Evolutionary conservation across 37 sponge, comb jelly and placozoan species (phyloP).

Genomic region (Eunapius fragilis): DNA sequence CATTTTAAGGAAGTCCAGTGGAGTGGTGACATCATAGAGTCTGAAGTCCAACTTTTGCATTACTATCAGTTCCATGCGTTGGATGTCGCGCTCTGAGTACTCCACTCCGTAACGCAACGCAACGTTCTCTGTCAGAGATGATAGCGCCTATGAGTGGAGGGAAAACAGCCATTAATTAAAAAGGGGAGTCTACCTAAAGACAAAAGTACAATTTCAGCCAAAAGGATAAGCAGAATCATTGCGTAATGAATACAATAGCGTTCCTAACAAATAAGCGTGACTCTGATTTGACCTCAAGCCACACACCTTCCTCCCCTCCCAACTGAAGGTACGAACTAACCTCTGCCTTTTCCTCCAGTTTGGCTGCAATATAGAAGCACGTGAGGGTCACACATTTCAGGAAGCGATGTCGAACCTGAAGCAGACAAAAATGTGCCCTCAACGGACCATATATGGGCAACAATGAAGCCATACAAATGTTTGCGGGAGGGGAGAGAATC

Average conservation of each 20-base stretch:
- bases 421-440: neutral
- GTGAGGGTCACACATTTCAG: constrained; percentile 64
- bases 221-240: too few species aligned
- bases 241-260: too few species aligned
- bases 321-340: constrained; percentile 4
- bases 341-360: constrained; percentile 54
- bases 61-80: constrained; percentile 67
- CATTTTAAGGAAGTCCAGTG: constrained; percentile 63
- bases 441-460: neutral
- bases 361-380: constrained; percentile 74
- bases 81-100: constrained; percentile 38
- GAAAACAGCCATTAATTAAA: too few species aligned
- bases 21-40: constrained; percentile 23
- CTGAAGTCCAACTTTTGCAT: constrained; percentile 74
- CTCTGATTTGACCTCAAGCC: too few species aligned
- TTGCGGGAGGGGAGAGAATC: too few species aligned
- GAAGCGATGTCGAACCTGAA: constrained; percentile 51
- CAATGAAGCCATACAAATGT: neutral
- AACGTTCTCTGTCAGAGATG: constrained; percentile 25
- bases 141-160: constrained; percentile 9
- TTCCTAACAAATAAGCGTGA: too few species aligned
- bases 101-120: constrained; percentile 46
- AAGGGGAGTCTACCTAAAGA: too few species aligned
- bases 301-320: neutral
- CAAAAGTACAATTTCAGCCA: neutral